A percentile compares a stretch with the other conserved stretches of the same genome.
Evolutionary conservation across 2,888 invertebrate genomes (phyloP).

Genomic region (Clitarchus hookeri): DNA sequence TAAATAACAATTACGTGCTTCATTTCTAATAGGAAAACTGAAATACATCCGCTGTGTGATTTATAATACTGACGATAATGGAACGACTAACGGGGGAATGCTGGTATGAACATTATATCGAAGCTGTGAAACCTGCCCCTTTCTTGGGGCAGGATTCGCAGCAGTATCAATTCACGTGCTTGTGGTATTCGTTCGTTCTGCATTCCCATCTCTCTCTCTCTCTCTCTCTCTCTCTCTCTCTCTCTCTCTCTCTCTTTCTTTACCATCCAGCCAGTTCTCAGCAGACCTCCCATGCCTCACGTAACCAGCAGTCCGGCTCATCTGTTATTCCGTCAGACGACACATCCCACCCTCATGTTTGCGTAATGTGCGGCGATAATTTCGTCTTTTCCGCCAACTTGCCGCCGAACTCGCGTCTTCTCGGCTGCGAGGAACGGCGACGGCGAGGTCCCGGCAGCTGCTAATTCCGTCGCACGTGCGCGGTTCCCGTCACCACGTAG

Average conservation of each 20-base stretch:
- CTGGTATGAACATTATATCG: no score
- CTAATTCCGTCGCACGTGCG: no score
- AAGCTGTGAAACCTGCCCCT: no score
- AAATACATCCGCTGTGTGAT: no score
- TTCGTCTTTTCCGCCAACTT: not conserved
- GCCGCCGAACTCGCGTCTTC: not conserved
- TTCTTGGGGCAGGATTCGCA: not conserved
- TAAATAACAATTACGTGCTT: no score
- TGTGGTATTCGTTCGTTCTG: not conserved
- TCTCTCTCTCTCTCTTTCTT: not conserved
- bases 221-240: no score
- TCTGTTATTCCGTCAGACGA: conserved; percentile 2
- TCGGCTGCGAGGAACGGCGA: not conserved
- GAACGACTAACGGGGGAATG: no score
- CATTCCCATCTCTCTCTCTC: not conserved
- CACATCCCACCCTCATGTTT: conserved; percentile 14
- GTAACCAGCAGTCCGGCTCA: not conserved
- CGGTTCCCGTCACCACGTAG: no score
- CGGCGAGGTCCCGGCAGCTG: no score
- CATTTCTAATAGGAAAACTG: no score
- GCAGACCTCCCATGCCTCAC: not conserved
- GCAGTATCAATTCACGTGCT: not conserved
- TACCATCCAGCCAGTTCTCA: no score
- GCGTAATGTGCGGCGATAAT: not conserved
- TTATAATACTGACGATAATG: no score